These are phyloP conservation scores for Epinephelus lanceolatus DNA, from an alignment of 2,113 vertebrate genomes.

Conservation along the genomic window DNA sequence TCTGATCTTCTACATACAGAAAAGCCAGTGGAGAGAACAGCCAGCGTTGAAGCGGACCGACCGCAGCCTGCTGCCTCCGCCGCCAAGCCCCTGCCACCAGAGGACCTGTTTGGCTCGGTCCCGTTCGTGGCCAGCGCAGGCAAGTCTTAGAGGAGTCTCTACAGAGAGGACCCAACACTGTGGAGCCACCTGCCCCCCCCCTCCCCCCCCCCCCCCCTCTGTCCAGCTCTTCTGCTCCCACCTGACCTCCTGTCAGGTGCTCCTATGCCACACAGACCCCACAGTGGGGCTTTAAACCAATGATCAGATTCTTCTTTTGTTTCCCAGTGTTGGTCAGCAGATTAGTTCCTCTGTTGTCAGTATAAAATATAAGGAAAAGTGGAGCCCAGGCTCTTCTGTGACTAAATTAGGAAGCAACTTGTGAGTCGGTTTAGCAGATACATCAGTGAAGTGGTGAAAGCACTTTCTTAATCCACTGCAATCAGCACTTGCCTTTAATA, in stretches of 20 bases:
- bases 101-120: slow-evolving; percentile 96
- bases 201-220: not conserved
- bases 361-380: not conserved
- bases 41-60: slow-evolving; percentile 84
- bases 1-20: slow-evolving; percentile 77
- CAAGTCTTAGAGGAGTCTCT: slow-evolving; percentile 90
- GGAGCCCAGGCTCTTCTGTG: not conserved
- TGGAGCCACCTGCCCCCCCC: slow-evolving; percentile 62
- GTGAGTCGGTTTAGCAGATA: not conserved
- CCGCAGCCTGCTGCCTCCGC: slow-evolving; percentile 49
- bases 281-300: slow-evolving; percentile 34
- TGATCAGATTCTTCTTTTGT: slow-evolving; percentile 14
- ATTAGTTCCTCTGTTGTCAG: slow-evolving; percentile 14
- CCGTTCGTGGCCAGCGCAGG: slow-evolving; percentile 96
- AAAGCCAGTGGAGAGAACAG: slow-evolving; percentile 88
- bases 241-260: slow-evolving; percentile 31
- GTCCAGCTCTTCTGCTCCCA: slow-evolving; percentile 12
- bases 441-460: slow-evolving; percentile 2
- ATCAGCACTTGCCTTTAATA: slow-evolving; percentile 13
- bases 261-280: slow-evolving; percentile 22
- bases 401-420: not conserved
- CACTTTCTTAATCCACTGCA: not conserved
- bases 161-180: slow-evolving; percentile 70
- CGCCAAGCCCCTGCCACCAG: slow-evolving; percentile 85
- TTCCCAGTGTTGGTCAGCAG: not conserved